These are phyloP conservation scores for Taeniopygia guttata DNA, from an alignment of 2,797 vertebrate genomes.

Conservation along the genomic window DNA sequence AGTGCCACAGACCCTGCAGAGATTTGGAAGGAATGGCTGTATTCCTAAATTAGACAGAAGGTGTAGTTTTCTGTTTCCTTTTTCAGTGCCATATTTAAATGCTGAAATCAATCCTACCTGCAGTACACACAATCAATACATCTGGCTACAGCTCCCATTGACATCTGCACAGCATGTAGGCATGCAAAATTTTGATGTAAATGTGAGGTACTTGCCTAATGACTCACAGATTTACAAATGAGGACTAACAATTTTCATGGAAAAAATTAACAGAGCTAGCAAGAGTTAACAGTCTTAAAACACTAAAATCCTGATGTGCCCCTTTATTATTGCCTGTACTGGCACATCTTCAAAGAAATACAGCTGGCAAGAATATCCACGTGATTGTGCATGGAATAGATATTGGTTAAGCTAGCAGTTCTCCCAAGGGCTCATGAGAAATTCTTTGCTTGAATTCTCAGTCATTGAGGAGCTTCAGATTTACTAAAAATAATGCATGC, in stretches of 20 bases:
- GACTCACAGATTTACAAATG: not conserved
- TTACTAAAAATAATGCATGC: conserved; percentile 24
- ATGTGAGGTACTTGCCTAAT: not conserved
- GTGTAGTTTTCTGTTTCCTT: not conserved
- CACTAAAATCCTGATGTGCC: not conserved
- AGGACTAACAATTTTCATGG: not conserved
- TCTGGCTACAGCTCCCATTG: not conserved
- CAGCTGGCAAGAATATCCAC: conserved; percentile 81
- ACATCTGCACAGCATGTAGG: not conserved
- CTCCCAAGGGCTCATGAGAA: conserved; percentile 78
- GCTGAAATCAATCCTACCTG: not conserved
- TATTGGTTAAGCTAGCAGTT: conserved; percentile 73
- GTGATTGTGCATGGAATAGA: conserved; percentile 55
- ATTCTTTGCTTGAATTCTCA: conserved; percentile 73
- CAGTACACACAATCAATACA: not conserved
- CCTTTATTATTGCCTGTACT: not conserved
- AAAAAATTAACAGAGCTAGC: not conserved
- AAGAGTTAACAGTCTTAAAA: not conserved
- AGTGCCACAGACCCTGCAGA: not conserved
- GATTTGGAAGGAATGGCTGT: not conserved
- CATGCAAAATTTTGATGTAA: not conserved
- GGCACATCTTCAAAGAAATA: conserved; percentile 80
- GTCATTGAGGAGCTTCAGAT: conserved; percentile 31
- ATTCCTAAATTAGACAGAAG: not conserved
- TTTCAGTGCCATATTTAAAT: not conserved